A percentile compares a stretch with the other conserved stretches of the same genome.
phyloP scores from a whole-genome alignment of 2,113 vertebrate species.

The Zonotrichia leucophrys region DNA sequence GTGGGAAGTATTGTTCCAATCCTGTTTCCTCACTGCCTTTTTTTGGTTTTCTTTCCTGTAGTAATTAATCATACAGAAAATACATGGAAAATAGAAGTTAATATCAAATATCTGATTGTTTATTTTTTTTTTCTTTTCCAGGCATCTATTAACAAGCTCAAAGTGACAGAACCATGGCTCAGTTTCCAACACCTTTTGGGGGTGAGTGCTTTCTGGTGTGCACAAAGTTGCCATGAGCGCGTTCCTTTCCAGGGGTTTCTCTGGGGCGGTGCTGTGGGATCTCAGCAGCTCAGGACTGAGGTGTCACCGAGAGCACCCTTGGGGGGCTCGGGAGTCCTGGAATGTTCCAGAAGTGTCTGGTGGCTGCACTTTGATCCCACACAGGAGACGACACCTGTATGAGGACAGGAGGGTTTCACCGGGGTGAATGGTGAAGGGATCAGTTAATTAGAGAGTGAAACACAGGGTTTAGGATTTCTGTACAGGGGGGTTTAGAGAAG shows the following conservation, averaged over 20 bases:
- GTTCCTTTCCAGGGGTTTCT: neutral
- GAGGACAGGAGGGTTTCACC: too few relatives aligned
- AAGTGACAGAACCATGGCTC: conserved; percentile 93
- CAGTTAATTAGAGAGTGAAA: too few relatives aligned
- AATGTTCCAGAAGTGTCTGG: too few relatives aligned
- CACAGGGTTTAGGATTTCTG: too few relatives aligned
- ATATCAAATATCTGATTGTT: neutral
- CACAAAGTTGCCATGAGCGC: neutral
- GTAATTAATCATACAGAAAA: neutral
- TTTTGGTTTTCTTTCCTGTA: neutral
- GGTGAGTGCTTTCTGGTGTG: conserved; percentile 77
- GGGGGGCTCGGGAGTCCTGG: too few relatives aligned
- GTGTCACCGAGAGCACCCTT: too few relatives aligned
- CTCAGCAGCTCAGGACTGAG: too few relatives aligned
- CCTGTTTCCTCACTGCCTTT: neutral
- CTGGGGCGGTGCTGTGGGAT: neutral
- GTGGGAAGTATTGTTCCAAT: neutral
- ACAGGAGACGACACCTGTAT: too few relatives aligned
- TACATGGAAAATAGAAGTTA: neutral
- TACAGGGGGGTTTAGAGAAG: too few relatives aligned
- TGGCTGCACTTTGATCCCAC: too few relatives aligned
- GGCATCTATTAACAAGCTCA: conserved; percentile 68
- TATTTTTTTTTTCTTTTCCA: conserved; percentile 16
- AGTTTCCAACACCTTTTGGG: conserved; percentile 94
- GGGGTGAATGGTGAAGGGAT: too few relatives aligned